These are phyloP conservation scores for Seriola quinqueradiata DNA, from an alignment of 2,113 vertebrate species.

Conservation along the genomic window DNA sequence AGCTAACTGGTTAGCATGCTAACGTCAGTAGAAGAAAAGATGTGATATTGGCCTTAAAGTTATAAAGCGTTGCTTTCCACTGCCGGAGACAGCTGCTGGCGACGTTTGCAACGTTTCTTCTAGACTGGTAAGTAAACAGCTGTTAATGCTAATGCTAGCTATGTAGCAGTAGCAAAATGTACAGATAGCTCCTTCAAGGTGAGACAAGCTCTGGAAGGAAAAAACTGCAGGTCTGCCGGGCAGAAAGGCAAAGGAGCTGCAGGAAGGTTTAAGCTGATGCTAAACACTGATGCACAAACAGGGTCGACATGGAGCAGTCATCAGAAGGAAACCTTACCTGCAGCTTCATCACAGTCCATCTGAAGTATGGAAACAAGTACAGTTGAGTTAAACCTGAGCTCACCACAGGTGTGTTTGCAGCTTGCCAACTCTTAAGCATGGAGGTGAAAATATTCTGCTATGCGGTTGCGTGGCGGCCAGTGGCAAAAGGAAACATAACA, in stretches of 20 bases:
- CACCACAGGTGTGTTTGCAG: neutral
- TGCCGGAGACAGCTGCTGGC: too few species aligned
- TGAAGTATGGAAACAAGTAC: neutral
- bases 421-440: neutral
- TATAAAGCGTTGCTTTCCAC: too few species aligned
- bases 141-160: too few species aligned
- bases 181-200: too few species aligned
- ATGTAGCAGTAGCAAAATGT: too few species aligned
- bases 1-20: too few species aligned
- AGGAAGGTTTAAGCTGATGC: neutral
- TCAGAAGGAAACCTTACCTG: neutral
- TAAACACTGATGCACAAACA: neutral
- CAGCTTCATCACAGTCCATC: neutral
- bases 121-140: too few species aligned
- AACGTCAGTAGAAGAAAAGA: too few species aligned
- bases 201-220: neutral
- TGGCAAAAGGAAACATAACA: neutral
- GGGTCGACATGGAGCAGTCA: neutral
- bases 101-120: too few species aligned
- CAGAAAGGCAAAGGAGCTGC: neutral
- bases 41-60: too few species aligned
- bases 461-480: neutral
- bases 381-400: neutral
- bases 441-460: neutral
- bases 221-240: slow-evolving; percentile 7